phyloP scores from a whole-genome alignment of 2,797 vertebrate genomes.

The Rhinella marina region DNA sequence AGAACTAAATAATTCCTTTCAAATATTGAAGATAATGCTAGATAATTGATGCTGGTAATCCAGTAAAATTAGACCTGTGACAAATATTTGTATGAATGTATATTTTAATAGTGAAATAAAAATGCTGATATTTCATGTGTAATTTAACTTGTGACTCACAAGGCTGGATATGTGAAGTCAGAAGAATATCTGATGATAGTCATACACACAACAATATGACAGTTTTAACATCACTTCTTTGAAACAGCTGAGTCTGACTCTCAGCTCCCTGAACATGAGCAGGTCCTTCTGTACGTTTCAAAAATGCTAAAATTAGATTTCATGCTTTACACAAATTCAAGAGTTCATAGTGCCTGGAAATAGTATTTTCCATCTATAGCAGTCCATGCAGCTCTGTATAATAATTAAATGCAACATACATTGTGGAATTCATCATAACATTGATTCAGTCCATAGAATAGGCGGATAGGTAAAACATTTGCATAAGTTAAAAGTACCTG shows the following conservation, averaged over 20 bases:
- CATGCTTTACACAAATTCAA: constrained; percentile 31
- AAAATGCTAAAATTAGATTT: constrained; percentile 45
- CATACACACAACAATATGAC: constrained; percentile 42
- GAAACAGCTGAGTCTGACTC: constrained; percentile 16
- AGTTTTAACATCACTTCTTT: constrained; percentile 47
- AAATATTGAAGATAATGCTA: background rate
- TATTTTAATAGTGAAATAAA: constrained; percentile 17
- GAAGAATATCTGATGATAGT: constrained; percentile 36
- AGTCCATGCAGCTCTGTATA: constrained; percentile 4
- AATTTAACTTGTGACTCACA: constrained; percentile 52
- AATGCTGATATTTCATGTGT: constrained; percentile 14
- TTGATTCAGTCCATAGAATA: background rate
- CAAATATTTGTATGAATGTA: background rate
- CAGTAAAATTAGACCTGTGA: background rate
- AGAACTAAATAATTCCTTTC: background rate
- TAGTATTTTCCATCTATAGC: constrained; percentile 27
- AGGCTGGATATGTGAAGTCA: constrained; percentile 20
- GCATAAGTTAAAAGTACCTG: constrained; percentile 27
- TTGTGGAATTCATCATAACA: constrained; percentile 4
- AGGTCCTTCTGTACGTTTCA: constrained; percentile 23
- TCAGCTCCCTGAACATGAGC: constrained; percentile 28
- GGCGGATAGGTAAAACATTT: background rate
- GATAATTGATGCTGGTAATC: background rate
- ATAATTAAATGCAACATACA: constrained; percentile 21
- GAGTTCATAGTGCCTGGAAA: constrained; percentile 35